Evolutionary conservation across 2,888 invertebrate genomes (phyloP).

Genomic region (Lasius fuliginosus): DNA sequence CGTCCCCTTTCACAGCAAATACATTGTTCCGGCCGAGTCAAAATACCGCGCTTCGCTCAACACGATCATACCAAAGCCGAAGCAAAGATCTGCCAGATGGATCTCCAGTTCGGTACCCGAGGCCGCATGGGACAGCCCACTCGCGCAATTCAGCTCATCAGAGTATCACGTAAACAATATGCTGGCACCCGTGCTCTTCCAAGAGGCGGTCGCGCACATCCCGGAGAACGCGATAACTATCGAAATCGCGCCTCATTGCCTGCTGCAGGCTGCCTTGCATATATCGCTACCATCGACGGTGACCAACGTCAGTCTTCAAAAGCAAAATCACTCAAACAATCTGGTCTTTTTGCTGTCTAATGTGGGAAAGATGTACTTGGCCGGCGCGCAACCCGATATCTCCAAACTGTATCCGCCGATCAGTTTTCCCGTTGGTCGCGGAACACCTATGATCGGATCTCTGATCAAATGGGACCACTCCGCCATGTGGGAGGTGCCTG

Average conservation of each 20-base stretch:
- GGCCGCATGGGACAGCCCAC: slow-evolving; percentile 92
- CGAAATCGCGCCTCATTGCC: slow-evolving; percentile 97
- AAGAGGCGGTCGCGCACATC: slow-evolving; percentile 94
- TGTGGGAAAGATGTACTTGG: slow-evolving; percentile 94
- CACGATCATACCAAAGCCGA: slow-evolving; percentile 93
- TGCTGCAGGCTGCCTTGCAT: slow-evolving; percentile 97
- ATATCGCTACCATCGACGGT: slow-evolving; percentile 92
- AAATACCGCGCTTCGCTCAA: slow-evolving; percentile 92
- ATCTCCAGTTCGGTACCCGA: slow-evolving; percentile 97
- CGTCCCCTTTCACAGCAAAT: slow-evolving; percentile 97
- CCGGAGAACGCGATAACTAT: slow-evolving; percentile 96
- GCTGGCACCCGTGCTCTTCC: slow-evolving; percentile 96
- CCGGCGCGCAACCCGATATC: slow-evolving; percentile 93
- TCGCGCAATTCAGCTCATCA: slow-evolving; percentile 94
- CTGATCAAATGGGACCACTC: slow-evolving; percentile 97
- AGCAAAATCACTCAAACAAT: slow-evolving; percentile 93
- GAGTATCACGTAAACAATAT: slow-evolving; percentile 99
- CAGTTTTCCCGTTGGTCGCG: slow-evolving; percentile 94
- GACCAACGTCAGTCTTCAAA: slow-evolving; percentile 94
- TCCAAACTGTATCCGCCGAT: slow-evolving; percentile 92
- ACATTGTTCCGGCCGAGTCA: slow-evolving; percentile 95
- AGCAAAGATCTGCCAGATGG: slow-evolving; percentile 94
- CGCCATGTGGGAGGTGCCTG: slow-evolving; percentile 94
- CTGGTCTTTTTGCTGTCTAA: slow-evolving; percentile 91
- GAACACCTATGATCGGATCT: slow-evolving; percentile 96